These are phyloP conservation scores for Spea hammondii DNA, from an alignment of 2,797 vertebrate species.

Conservation along the genomic window DNA sequence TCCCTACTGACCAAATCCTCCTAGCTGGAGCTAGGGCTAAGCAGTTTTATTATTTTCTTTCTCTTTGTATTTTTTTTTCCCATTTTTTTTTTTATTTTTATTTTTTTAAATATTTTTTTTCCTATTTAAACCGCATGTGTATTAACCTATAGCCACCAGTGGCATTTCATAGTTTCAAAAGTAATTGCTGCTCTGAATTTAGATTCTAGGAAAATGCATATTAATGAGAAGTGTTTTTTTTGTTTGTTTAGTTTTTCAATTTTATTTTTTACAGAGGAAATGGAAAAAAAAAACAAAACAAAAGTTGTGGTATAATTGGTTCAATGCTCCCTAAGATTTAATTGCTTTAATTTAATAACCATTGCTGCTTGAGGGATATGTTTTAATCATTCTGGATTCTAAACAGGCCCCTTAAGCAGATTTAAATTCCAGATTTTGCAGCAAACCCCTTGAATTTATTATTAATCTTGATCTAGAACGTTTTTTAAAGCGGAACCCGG, in stretches of 20 bases:
- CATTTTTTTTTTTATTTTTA: conserved; percentile 66
- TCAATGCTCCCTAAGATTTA: conserved; percentile 80
- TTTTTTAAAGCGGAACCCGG: conserved; percentile 68
- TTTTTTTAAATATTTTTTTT: conserved; percentile 75
- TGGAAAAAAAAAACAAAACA: conserved; percentile 34
- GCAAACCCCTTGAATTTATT: conserved; percentile 69
- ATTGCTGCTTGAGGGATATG: conserved; percentile 34
- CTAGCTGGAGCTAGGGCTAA: conserved; percentile 93
- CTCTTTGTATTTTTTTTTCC: conserved; percentile 73
- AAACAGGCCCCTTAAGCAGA: conserved; percentile 4
- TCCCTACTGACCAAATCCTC: conserved; percentile 96
- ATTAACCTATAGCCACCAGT: conserved; percentile 80
- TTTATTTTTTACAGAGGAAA: conserved; percentile 58
- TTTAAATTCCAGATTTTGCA: conserved; percentile 75
- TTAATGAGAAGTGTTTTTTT: conserved; percentile 75
- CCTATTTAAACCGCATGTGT: conserved; percentile 80
- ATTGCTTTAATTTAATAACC: conserved; percentile 68
- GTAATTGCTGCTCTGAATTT: conserved; percentile 84
- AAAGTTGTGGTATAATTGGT: conserved; percentile 83
- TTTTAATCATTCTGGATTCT: conserved; percentile 4
- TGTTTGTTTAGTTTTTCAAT: conserved; percentile 52
- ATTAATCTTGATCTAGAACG: conserved; percentile 63
- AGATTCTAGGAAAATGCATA: conserved; percentile 82
- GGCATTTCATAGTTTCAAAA: conserved; percentile 86
- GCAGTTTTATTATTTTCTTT: conserved; percentile 78